Conservation (phyloP, 2,888 invertebrate species). For the Morpho achilles region DNA sequence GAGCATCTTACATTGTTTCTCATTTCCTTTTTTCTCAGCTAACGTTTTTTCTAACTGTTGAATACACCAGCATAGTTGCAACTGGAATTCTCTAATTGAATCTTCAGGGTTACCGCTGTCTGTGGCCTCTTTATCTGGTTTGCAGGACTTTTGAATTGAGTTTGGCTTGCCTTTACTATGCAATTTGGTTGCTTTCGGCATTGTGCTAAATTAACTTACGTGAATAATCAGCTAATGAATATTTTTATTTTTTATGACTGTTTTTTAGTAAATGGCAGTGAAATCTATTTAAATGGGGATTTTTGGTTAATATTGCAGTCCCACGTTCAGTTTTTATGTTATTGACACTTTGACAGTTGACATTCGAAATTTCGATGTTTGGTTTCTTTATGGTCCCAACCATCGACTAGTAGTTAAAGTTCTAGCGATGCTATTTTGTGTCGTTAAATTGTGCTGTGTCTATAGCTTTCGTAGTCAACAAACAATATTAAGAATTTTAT, state of each 20-base stretch:
- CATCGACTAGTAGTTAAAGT: no score
- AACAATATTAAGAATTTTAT: no score
- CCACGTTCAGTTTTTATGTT: constrained; percentile 47
- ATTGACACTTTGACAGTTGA: constrained; percentile 26
- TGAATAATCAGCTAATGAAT: not conserved
- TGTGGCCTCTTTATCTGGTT: constrained; percentile 46
- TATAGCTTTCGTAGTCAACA: no score
- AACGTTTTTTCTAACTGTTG: constrained; percentile 83
- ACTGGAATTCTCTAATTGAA: constrained; percentile 82
- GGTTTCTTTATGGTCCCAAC: constrained; percentile 5
- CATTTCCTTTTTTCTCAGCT: constrained; percentile 79
- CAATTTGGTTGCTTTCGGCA: constrained; percentile 70
- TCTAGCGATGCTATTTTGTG: no score
- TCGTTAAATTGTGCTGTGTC: no score
- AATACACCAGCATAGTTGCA: constrained; percentile 90
- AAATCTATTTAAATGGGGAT: not conserved
- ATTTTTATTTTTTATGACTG: constrained; percentile 3
- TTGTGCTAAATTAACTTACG: constrained; percentile 22
- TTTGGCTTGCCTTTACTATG: constrained; percentile 62
- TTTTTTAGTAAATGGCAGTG: not conserved
- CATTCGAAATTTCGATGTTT: constrained; percentile 13
- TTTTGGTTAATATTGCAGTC: constrained; percentile 13
- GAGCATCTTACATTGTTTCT: constrained; percentile 74
- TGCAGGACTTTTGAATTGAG: constrained; percentile 59
- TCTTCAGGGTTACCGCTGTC: constrained; percentile 62